These are phyloP conservation scores for Pycnonotus jocosus DNA, from an alignment of 2,113 vertebrate species.

Conservation along the genomic window DNA sequence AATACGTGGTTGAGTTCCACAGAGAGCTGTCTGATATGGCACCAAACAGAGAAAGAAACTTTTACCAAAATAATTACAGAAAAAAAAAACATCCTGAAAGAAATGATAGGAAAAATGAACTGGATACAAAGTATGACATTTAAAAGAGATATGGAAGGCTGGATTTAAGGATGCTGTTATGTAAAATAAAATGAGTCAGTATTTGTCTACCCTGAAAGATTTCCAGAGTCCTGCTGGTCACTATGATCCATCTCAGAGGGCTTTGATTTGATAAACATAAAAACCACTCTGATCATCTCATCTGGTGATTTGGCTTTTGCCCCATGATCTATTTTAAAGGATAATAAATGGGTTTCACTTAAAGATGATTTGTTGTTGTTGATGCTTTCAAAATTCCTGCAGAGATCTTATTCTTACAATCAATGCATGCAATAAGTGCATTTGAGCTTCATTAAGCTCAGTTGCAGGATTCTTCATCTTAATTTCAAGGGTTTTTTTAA, in stretches of 20 bases:
- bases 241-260: neutral
- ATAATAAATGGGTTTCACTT: neutral
- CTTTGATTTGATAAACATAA: neutral
- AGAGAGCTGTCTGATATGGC: neutral
- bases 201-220: neutral
- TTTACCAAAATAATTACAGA: neutral
- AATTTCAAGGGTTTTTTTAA: neutral
- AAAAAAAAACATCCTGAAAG: neutral
- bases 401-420: neutral
- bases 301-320: neutral
- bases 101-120: neutral
- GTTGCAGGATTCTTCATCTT: neutral
- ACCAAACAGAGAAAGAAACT: neutral
- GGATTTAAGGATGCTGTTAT: neutral
- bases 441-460: neutral
- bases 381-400: neutral
- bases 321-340: neutral
- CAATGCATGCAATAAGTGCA: neutral
- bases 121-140: neutral
- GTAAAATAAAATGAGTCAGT: neutral
- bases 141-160: neutral
- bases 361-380: neutral
- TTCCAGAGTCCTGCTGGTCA: neutral
- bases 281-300: neutral
- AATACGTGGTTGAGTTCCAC: neutral